phyloP scores from a whole-genome alignment of 1,140 invertebrate species.

The Prorops nasuta region DNA sequence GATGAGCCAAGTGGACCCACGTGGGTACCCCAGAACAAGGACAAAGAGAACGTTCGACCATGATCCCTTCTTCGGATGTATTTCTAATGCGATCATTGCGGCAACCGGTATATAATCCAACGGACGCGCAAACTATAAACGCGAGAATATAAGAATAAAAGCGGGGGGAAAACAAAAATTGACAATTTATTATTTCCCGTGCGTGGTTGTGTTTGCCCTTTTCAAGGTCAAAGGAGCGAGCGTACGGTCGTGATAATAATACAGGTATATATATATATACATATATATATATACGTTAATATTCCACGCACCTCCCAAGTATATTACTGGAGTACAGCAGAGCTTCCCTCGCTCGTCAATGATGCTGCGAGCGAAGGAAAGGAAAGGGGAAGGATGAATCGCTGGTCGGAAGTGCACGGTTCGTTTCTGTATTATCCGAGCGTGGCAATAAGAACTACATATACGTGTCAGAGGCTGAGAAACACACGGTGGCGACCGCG shows the following conservation, averaged over 20 bases:
- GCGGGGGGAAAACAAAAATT: neutral
- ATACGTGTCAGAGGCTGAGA: too few relatives aligned
- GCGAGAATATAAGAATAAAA: too few relatives aligned
- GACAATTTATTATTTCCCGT: neutral
- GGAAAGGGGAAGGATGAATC: slow-evolving; percentile 21
- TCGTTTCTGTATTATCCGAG: slow-evolving; percentile 26
- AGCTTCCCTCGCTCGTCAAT: too few relatives aligned
- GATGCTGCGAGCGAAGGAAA: too few relatives aligned
- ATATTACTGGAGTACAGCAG: slow-evolving; percentile 7
- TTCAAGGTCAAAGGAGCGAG: neutral
- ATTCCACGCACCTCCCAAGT: slow-evolving; percentile 26
- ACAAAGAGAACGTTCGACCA: neutral
- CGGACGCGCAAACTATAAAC: neutral
- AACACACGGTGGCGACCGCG: slow-evolving; percentile 1
- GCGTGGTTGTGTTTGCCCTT: neutral
- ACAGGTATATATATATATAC: too few relatives aligned
- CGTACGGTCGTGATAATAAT: slow-evolving; percentile 21
- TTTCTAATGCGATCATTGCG: neutral
- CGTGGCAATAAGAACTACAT: slow-evolving; percentile 19
- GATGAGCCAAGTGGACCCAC: neutral
- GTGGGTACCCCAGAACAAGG: slow-evolving; percentile 10
- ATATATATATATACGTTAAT: too few relatives aligned
- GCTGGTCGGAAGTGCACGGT: slow-evolving; percentile 24
- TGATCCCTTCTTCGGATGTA: too few relatives aligned
- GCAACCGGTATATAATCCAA: neutral